These are phyloP conservation scores for Holacanthella duospinosa DNA, from an alignment of 2,888 invertebrate species.

Conservation along the genomic window DNA sequence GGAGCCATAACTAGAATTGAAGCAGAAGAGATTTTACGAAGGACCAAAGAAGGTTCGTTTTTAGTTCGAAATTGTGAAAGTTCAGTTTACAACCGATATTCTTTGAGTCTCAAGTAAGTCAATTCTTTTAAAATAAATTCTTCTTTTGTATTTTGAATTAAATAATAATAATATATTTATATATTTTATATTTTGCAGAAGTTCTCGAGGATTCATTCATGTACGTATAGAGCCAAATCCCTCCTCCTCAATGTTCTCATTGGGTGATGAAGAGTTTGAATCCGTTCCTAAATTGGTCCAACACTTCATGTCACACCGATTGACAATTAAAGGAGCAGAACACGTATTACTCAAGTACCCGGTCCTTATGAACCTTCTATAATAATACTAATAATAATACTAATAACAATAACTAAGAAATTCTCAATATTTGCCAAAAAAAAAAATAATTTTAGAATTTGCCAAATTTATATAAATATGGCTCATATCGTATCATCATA, in stretches of 20 bases:
- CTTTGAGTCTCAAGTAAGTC: constrained; percentile 85
- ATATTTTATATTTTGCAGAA: constrained; percentile 51
- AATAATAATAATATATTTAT: not conserved
- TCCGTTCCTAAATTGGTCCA: constrained; percentile 90
- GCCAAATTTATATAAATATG: too few species aligned
- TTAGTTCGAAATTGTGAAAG: constrained; percentile 81
- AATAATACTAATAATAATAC: too few species aligned
- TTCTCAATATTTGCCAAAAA: too few species aligned
- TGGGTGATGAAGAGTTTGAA: constrained; percentile 85
- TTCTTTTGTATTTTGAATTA: not conserved
- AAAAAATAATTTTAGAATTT: too few species aligned
- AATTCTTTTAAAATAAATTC: not conserved
- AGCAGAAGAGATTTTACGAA: constrained; percentile 75
- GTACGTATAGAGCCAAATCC: constrained; percentile 76
- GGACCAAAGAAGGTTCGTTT: constrained; percentile 81
- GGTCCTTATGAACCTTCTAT: constrained; percentile 70
- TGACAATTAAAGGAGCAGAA: constrained; percentile 89
- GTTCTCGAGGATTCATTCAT: constrained; percentile 91
- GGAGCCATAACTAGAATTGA: constrained; percentile 82
- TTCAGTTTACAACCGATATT: constrained; percentile 84
- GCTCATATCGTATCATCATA: too few species aligned
- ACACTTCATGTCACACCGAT: constrained; percentile 82
- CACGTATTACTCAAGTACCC: constrained; percentile 92
- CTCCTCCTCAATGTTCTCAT: constrained; percentile 67
- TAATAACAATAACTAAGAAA: too few species aligned